Percentiles rank a stretch among this genome's conserved stretches.
phyloP scores from a whole-genome alignment of 2,113 vertebrate species.

The Arenaria interpres region DNA sequence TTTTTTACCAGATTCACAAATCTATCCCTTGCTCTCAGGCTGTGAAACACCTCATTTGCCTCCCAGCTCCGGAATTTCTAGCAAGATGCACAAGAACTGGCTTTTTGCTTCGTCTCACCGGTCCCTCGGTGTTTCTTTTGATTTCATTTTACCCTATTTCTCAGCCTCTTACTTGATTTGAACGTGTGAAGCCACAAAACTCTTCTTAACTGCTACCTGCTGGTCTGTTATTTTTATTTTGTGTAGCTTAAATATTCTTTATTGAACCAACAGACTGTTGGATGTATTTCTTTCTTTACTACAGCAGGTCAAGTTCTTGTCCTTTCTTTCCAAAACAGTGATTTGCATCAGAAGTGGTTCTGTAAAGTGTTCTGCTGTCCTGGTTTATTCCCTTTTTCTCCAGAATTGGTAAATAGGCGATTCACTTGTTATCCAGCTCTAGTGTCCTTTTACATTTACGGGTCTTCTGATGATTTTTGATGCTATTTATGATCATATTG shows the following conservation, averaged over 20 bases:
- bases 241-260: not conserved
- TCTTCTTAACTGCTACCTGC: not conserved
- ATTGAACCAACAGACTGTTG: not conserved
- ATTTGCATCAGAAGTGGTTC: not conserved
- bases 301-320: not conserved
- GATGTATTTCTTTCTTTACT: not conserved
- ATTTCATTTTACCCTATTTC: not conserved
- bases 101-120: not conserved
- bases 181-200: not conserved
- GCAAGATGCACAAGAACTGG: not conserved
- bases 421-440: not conserved
- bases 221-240: not conserved
- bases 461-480: not conserved
- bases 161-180: not conserved
- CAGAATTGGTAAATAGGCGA: accelerated
- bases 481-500: not conserved
- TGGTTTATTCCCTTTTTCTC: not conserved
- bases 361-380: not conserved
- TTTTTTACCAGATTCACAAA: not conserved
- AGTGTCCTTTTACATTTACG: not conserved
- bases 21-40: not conserved
- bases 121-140: not conserved
- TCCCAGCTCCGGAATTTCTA: not conserved
- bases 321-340: not conserved
- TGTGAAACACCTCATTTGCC: accelerated